Evolutionary conservation across 2,888 invertebrate genomes (phyloP).

Genomic region (Drosophila mulleri): DNA sequence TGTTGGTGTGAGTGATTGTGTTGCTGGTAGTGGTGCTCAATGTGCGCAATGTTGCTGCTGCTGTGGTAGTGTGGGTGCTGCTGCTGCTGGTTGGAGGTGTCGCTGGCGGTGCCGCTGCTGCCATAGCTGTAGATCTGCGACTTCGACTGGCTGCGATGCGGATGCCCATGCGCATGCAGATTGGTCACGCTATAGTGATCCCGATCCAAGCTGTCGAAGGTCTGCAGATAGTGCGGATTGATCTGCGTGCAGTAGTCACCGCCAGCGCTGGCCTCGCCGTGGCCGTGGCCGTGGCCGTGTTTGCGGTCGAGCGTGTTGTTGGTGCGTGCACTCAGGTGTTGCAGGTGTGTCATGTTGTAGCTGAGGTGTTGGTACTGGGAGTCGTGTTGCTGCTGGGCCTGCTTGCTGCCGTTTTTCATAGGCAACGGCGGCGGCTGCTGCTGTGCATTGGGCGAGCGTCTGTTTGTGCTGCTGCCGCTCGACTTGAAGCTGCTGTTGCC

Average conservation of each 20-base stretch:
- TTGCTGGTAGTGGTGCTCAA: slow-evolving; percentile 81
- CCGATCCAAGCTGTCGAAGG: slow-evolving; percentile 83
- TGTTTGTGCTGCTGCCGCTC: slow-evolving; percentile 66
- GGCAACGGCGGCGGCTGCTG: slow-evolving; percentile 75
- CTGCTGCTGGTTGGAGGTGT: slow-evolving; percentile 65
- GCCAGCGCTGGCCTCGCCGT: slow-evolving; percentile 18
- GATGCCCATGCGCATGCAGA: slow-evolving; percentile 52
- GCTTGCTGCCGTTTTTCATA: slow-evolving; percentile 74
- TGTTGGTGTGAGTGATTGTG: slow-evolving; percentile 47
- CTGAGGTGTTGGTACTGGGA: slow-evolving; percentile 71
- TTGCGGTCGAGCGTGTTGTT: slow-evolving; percentile 78
- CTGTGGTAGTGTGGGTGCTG: slow-evolving; percentile 66
- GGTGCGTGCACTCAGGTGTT: slow-evolving; percentile 73
- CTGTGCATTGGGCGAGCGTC: slow-evolving; percentile 60
- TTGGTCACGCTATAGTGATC: slow-evolving; percentile 83
- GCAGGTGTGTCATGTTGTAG: slow-evolving; percentile 66
- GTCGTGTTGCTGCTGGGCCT: slow-evolving; percentile 54
- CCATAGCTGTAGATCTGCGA: slow-evolving; percentile 82
- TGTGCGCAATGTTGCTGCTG: slow-evolving; percentile 74
- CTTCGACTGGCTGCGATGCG: slow-evolving; percentile 83
- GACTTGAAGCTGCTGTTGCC: slow-evolving; percentile 74
- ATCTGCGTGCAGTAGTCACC: slow-evolving; percentile 81
- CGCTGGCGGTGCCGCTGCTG: slow-evolving; percentile 77
- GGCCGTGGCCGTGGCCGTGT: slow-evolving; percentile 19
- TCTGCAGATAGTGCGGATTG: slow-evolving; percentile 83